These are phyloP conservation scores for Danaus chrysippus DNA, from an alignment of 2,888 invertebrate species.

Conservation along the genomic window DNA sequence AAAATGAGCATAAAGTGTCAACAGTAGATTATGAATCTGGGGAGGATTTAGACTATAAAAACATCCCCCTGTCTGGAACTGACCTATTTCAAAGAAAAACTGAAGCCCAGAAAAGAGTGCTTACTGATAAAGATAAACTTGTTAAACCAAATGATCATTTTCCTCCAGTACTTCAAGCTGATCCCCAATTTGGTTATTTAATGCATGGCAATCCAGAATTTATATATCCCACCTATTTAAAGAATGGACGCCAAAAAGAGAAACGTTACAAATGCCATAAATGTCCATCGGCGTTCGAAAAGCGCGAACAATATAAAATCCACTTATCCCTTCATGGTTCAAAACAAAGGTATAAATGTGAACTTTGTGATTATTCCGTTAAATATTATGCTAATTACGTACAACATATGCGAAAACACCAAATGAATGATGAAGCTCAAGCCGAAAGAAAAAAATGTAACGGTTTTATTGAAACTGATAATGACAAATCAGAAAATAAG, in stretches of 20 bases:
- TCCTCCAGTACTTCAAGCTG: constrained; percentile 75
- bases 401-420: constrained; percentile 90
- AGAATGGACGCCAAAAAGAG: constrained; percentile 86
- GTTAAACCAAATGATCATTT: constrained; percentile 76
- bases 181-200: constrained; percentile 83
- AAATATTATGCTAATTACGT: constrained; percentile 91
- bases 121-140: constrained; percentile 70
- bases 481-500: constrained; percentile 49
- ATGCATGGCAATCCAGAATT: constrained; percentile 89
- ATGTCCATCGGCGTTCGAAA: constrained; percentile 93
- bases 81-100: constrained; percentile 82
- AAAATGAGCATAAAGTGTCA: constrained; percentile 53
- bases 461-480: constrained; percentile 43
- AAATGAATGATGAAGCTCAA: constrained; percentile 83
- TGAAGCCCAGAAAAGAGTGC: constrained; percentile 77
- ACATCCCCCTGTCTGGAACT: constrained; percentile 81
- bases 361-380: constrained; percentile 92
- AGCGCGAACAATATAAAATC: constrained; percentile 89
- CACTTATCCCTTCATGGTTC: constrained; percentile 91
- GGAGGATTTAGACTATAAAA: constrained; percentile 71
- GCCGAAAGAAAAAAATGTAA: constrained; percentile 74
- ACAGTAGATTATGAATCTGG: constrained; percentile 71
- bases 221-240: constrained; percentile 85
- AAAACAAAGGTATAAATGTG: constrained; percentile 89
- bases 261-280: constrained; percentile 90